Evolutionary conservation across 2,888 invertebrate genomes (phyloP).

Genomic region (Aleiodes alternator): DNA sequence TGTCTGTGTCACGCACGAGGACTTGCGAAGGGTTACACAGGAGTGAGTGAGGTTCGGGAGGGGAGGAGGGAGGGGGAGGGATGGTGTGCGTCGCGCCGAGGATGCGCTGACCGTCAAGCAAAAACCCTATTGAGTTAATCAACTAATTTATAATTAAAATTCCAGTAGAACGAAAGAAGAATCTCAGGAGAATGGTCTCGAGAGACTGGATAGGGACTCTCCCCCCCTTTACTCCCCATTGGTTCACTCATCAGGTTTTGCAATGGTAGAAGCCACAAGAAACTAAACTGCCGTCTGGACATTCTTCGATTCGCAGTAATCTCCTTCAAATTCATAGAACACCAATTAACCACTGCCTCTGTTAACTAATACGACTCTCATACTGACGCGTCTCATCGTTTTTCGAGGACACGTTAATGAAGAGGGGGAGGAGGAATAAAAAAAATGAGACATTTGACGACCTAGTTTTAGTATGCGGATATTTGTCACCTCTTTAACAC

Average conservation of each 20-base stretch:
- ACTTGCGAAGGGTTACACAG: constrained; percentile 41
- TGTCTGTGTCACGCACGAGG: constrained; percentile 50
- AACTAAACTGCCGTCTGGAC: constrained; percentile 58
- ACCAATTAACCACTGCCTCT: constrained; percentile 69
- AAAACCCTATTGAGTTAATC: constrained; percentile 76
- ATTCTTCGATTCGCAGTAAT: constrained; percentile 71
- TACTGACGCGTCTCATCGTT: constrained; percentile 10
- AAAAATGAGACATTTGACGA: constrained; percentile 54
- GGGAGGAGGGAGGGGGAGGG: constrained; percentile 3
- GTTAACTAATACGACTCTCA: constrained; percentile 47
- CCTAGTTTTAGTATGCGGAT: constrained; percentile 60
- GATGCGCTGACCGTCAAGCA: constrained; percentile 65
- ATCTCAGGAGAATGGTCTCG: constrained; percentile 55
- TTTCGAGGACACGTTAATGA: constrained; percentile 44
- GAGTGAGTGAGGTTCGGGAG: not conserved
- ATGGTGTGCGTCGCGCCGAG: constrained; percentile 60
- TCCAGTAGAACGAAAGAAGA: constrained; percentile 66
- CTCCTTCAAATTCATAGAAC: constrained; percentile 73
- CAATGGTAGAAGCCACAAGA: constrained; percentile 25
- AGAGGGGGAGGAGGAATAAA: constrained; percentile 41
- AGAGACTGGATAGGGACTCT: constrained; percentile 41
- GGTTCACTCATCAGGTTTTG: constrained; percentile 41
- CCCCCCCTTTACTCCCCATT: constrained; percentile 4
- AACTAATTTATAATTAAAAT: constrained; percentile 76
- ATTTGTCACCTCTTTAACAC: constrained; percentile 37